phyloP scores from a whole-genome alignment of 1,140 invertebrate genomes.

The Samia ricini region DNA sequence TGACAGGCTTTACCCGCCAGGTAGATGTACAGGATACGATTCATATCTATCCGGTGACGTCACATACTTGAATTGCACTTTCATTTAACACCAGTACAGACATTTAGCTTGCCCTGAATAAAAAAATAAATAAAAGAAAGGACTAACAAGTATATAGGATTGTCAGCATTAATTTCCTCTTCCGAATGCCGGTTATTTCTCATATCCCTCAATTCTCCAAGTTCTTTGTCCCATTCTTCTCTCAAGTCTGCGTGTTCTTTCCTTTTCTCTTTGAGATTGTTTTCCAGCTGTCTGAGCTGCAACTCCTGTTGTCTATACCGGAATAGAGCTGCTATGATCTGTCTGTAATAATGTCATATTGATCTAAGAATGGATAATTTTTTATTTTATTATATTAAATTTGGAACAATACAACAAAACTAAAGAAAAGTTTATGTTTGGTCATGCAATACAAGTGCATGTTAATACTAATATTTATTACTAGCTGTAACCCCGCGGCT shows the following conservation, averaged over 20 bases:
- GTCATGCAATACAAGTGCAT: no score
- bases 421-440: no score
- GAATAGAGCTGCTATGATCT: conserved; percentile 35
- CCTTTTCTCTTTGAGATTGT: conserved; percentile 35
- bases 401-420: no score
- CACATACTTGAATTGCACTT: no score
- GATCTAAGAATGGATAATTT: no score
- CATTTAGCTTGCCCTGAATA: background rate
- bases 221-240: conserved; percentile 36
- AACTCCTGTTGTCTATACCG: conserved; percentile 36
- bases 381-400: no score
- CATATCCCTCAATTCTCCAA: conserved; percentile 31
- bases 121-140: background rate
- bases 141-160: conserved; percentile 44
- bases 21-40: no score
- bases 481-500: no score
- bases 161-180: conserved; percentile 18
- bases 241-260: conserved; percentile 20
- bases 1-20: no score
- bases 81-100: background rate
- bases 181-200: conserved; percentile 10
- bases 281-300: conserved; percentile 30
- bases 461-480: no score
- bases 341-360: conserved; percentile 34
- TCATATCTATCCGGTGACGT: no score